Percentiles rank a stretch among this genome's conserved stretches.
These are phyloP conservation scores for Falcunculus frontatus DNA, from an alignment of 2,113 vertebrate species.

Conservation along the genomic window DNA sequence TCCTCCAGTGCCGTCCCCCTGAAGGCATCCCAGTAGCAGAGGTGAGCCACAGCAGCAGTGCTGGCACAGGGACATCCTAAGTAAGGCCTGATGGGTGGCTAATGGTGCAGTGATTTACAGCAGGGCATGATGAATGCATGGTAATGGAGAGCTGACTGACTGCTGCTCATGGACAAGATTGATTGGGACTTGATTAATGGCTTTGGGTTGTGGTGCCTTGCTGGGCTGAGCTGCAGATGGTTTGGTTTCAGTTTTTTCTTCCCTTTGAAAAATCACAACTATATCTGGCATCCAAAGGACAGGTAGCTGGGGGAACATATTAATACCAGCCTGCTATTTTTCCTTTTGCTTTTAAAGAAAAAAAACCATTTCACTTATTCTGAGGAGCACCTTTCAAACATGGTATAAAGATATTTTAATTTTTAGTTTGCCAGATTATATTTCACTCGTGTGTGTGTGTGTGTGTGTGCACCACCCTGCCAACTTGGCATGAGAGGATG, in stretches of 20 bases:
- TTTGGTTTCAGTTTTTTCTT: slow-evolving; percentile 33
- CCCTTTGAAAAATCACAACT: slow-evolving; percentile 31
- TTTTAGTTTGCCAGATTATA: background rate
- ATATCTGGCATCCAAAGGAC: background rate
- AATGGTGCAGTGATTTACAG: slow-evolving; percentile 54
- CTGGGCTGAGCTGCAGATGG: slow-evolving; percentile 44
- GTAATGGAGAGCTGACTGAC: slow-evolving; percentile 65
- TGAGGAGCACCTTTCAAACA: background rate
- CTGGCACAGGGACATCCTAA: slow-evolving; percentile 14
- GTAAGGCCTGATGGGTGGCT: slow-evolving; percentile 18
- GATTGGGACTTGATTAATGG: slow-evolving; percentile 71
- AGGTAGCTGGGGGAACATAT: background rate
- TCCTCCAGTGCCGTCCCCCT: slow-evolving; percentile 92
- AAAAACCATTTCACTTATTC: background rate
- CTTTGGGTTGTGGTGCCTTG: slow-evolving; percentile 52
- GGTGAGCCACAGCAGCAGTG: slow-evolving; percentile 68
- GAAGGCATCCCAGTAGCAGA: slow-evolving; percentile 93
- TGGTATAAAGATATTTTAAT: background rate
- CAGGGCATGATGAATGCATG: slow-evolving; percentile 55
- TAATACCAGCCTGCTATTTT: background rate
- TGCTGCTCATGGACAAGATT: slow-evolving; percentile 62
- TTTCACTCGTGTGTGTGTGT: background rate
- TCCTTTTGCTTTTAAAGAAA: background rate
- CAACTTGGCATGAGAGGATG: background rate
- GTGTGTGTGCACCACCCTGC: background rate